Percentiles rank a stretch among this genome's conserved stretches.
phyloP scores from a whole-genome alignment of 2,113 vertebrate genomes.

The Clinocottus analis region DNA sequence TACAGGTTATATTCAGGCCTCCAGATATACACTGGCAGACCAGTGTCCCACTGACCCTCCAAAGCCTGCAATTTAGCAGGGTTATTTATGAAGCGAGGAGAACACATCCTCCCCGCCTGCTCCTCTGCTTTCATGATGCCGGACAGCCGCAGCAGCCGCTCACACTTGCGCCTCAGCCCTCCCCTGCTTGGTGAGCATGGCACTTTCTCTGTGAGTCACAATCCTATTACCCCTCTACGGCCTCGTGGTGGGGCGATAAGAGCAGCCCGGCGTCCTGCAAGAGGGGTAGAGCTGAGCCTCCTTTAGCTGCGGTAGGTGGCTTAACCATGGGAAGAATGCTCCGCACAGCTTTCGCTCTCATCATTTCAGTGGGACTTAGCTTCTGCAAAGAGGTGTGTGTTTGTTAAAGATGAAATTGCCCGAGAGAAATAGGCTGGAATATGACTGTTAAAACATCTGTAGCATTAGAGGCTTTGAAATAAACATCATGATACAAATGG shows the following conservation, averaged over 20 bases:
- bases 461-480: conserved; percentile 17
- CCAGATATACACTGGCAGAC: conserved; percentile 73
- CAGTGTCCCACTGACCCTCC: conserved; percentile 77
- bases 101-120: conserved; percentile 65
- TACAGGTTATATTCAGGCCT: conserved; percentile 73
- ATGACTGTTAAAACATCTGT: conserved; percentile 33
- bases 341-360: conserved; percentile 49
- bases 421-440: conserved; percentile 52
- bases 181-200: conserved; percentile 67
- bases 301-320: conserved; percentile 73
- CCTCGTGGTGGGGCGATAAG: conserved; percentile 73
- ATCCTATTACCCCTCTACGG: conserved; percentile 77
- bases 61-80: conserved; percentile 78
- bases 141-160: conserved; percentile 61
- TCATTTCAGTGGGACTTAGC: conserved; percentile 64
- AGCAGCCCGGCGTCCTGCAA: conserved; percentile 51
- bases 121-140: conserved; percentile 61
- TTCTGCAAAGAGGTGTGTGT: conserved; percentile 60
- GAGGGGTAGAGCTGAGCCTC: conserved; percentile 59
- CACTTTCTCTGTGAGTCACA: conserved; percentile 72
- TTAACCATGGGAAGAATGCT: conserved; percentile 66
- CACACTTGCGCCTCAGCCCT: conserved; percentile 60
- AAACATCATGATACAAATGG: conserved; percentile 23
- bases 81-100: conserved; percentile 74
- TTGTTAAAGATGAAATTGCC: conserved; percentile 46